phyloP scores from a whole-genome alignment of 2,888 invertebrate genomes.

The Rhamnusium bicolor region DNA sequence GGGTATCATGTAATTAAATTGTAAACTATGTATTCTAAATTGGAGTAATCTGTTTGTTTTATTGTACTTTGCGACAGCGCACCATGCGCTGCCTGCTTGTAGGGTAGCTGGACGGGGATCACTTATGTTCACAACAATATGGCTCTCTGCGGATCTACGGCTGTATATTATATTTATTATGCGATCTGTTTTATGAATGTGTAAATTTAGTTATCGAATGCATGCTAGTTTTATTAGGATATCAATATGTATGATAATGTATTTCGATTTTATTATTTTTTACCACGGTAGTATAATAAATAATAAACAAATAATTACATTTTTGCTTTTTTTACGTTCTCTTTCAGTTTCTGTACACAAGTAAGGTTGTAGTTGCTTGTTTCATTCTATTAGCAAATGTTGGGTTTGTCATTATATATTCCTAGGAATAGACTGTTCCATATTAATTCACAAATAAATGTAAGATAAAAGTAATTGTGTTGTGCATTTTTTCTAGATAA shows the following conservation, averaged over 20 bases:
- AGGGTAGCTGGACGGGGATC: conserved; percentile 73
- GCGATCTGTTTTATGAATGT: conserved; percentile 68
- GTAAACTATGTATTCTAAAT: conserved; percentile 63
- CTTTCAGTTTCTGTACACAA: conserved; percentile 35
- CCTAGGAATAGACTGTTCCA: conserved; percentile 55
- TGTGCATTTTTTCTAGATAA: conserved; percentile 26
- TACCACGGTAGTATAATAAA: conserved; percentile 69
- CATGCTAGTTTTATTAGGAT: conserved; percentile 69
- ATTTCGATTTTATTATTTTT: conserved; percentile 71
- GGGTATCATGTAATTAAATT: conserved; percentile 60
- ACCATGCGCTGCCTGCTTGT: conserved; percentile 54
- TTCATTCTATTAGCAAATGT: conserved; percentile 50
- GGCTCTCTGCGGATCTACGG: conserved; percentile 68
- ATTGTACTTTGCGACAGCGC: conserved; percentile 51
- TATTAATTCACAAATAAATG: conserved; percentile 54
- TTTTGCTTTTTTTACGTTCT: conserved; percentile 45
- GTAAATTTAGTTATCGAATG: conserved; percentile 69
- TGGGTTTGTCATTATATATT: conserved; percentile 51
- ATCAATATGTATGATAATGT: conserved; percentile 70
- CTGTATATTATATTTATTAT: conserved; percentile 70
- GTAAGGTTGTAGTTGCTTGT: conserved; percentile 44
- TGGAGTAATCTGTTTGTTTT: conserved; percentile 55
- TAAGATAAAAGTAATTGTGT: conserved; percentile 39
- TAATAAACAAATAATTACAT: conserved; percentile 61
- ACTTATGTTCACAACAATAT: conserved; percentile 67